Evolutionary conservation across 2,797 vertebrate species (phyloP), one percentile per base, ranked within the genome.

Genomic region (Ptychadena robeensis): DNA sequence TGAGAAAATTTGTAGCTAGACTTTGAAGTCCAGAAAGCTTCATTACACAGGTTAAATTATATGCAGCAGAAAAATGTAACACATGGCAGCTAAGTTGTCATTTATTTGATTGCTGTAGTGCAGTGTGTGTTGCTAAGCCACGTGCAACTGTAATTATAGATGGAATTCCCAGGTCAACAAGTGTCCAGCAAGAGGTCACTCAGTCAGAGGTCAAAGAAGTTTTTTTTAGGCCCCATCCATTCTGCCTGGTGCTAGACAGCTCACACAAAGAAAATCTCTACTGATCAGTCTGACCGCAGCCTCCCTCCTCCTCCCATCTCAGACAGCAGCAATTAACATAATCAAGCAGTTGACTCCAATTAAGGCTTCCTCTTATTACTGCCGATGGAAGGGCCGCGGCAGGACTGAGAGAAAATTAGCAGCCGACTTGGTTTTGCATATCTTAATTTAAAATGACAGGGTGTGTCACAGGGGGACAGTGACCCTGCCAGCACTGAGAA

Each of bases 361-460:
- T 94, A 92, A 72, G 73, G 89, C 87, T 89, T 91, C 89, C 89
- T 88, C 90, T 89, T 85, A 87, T 88, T 83, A 83, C 88, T 86
- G 90, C 80, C 34, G 32, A 76, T 83, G 88, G 88, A 89, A 89
- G 30, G 87, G 89, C 87, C 86, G 90, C 80, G 22, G 89, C 89
- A 87, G 6, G 87, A 91, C 92, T 86, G 88, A 89, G 89, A 91
- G 93, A 95, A 95, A 94, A 95, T 92, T 95, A 93, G 87, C 91
- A 86, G 89, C 91, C 89, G 81, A 86, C 93, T 94, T 91, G 91
- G 93, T 93, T 96, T 96, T 97, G 97, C 96, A 95, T 96, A 96
- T 97, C 96, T 97, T 98, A 98, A 98, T 97, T 94, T 92, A 90
- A 96, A 97, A 96, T 97, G 97, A 97, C 97, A 98, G 96, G 94